Evolutionary conservation across 2,797 vertebrate species (phyloP).

Genomic region (Serranus cabrilla): DNA sequence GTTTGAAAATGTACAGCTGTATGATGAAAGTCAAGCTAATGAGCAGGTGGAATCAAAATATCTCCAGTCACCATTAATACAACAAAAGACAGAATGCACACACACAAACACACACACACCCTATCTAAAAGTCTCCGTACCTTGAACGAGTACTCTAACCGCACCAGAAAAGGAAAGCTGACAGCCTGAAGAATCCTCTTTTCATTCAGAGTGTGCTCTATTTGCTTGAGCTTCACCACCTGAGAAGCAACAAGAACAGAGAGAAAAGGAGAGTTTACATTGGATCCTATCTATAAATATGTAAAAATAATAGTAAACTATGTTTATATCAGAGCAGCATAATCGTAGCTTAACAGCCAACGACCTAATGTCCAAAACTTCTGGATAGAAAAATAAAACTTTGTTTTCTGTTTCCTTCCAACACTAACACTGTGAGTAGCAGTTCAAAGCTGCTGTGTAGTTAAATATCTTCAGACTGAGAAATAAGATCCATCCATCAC

Average conservation of each 20-base stretch:
- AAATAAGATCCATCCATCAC: neutral
- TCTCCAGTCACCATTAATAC: neutral
- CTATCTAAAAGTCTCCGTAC: constrained; percentile 58
- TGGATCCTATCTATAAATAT: neutral
- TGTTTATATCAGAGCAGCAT: neutral
- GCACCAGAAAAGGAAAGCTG: constrained; percentile 94
- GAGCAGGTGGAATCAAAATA: neutral
- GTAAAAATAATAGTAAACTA: neutral
- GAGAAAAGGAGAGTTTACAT: neutral
- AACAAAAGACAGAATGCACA: no score
- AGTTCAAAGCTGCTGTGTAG: no score
- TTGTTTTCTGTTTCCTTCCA: no score
- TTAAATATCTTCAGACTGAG: no score
- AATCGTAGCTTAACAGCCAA: neutral
- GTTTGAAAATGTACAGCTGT: no score
- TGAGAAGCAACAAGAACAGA: constrained; percentile 43
- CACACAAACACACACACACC: constrained; percentile 4
- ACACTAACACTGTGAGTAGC: no score
- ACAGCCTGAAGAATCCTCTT: constrained; percentile 95
- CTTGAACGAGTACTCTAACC: constrained; percentile 94
- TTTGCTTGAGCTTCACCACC: constrained; percentile 97
- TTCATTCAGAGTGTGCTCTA: constrained; percentile 95
- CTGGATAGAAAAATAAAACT: no score
- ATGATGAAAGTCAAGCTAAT: neutral
- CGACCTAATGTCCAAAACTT: neutral